Evolutionary conservation across 2,113 vertebrate genomes (phyloP).

Genomic region (Myotis brandtii): DNA sequence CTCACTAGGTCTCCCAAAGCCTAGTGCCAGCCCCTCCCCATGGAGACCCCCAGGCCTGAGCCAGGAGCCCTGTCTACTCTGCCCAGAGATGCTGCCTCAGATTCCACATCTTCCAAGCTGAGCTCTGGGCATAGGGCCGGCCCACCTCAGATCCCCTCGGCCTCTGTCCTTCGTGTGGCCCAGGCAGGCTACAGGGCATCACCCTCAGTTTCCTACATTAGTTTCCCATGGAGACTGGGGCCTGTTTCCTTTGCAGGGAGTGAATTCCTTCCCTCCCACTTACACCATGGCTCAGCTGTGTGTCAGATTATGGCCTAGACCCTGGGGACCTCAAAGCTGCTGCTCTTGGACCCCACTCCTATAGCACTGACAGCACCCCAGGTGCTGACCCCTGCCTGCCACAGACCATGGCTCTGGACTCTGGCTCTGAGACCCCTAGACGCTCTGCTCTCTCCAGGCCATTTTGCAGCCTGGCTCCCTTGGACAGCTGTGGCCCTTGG

Average conservation of each 20-base stretch:
- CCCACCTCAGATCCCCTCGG: background rate
- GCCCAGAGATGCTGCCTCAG: background rate
- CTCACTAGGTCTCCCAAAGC: background rate
- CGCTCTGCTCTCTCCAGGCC: background rate
- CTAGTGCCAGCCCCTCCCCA: background rate
- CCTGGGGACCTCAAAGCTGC: background rate
- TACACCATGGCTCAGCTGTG: background rate
- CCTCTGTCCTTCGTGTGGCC: background rate
- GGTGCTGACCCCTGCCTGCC: background rate
- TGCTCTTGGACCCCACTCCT: background rate
- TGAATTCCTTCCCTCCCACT: background rate
- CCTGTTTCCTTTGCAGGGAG: background rate
- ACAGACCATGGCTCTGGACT: background rate
- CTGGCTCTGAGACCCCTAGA: background rate
- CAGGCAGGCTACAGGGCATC: too few relatives aligned
- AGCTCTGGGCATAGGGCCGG: background rate
- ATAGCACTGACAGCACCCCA: background rate
- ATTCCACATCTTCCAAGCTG: background rate
- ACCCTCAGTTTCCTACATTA: background rate
- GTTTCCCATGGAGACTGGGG: background rate
- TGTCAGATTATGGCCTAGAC: background rate
- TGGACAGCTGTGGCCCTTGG: background rate
- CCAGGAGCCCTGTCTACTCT: background rate
- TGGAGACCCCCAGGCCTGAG: background rate
- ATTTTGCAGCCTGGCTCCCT: background rate